phyloP scores from a whole-genome alignment of 2,888 invertebrate species.

The Caenorhabditis sp. region DNA sequence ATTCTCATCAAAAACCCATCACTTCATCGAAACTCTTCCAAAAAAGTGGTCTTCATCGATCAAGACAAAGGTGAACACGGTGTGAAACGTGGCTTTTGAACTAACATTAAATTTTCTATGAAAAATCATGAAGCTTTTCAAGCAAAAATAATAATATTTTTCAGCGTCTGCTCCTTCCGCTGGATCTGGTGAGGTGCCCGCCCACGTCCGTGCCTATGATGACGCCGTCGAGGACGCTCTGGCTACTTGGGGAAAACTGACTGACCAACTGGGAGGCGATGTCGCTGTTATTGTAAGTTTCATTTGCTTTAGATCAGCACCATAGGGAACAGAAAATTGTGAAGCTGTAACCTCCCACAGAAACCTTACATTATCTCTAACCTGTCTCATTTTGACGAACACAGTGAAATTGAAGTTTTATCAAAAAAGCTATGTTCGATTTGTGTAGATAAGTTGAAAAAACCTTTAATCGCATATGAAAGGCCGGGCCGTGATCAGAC shows the following conservation, averaged over 20 bases:
- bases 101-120: neutral
- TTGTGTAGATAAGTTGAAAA: too few species aligned
- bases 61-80: constrained; percentile 49
- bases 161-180: constrained; percentile 50
- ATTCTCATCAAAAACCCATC: constrained; percentile 57
- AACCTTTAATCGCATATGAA: too few species aligned
- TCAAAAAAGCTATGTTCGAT: too few species aligned
- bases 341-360: too few species aligned
- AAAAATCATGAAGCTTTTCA: neutral
- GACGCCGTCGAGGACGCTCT: constrained; percentile 70
- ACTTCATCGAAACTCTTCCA: constrained; percentile 54
- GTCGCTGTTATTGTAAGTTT: constrained; percentile 64
- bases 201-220: constrained; percentile 73
- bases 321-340: too few species aligned
- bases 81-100: constrained; percentile 3
- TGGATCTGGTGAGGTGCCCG: constrained; percentile 63
- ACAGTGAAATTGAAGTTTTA: too few species aligned
- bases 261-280: constrained; percentile 75
- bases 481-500: too few species aligned
- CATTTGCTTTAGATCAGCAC: too few species aligned
- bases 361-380: too few species aligned
- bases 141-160: constrained; percentile 6
- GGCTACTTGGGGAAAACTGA: constrained; percentile 62
- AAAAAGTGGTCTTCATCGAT: constrained; percentile 58
- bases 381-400: neutral